Conservation (phyloP, 2,888 invertebrate species). For the Callinectes sapidus region DNA sequence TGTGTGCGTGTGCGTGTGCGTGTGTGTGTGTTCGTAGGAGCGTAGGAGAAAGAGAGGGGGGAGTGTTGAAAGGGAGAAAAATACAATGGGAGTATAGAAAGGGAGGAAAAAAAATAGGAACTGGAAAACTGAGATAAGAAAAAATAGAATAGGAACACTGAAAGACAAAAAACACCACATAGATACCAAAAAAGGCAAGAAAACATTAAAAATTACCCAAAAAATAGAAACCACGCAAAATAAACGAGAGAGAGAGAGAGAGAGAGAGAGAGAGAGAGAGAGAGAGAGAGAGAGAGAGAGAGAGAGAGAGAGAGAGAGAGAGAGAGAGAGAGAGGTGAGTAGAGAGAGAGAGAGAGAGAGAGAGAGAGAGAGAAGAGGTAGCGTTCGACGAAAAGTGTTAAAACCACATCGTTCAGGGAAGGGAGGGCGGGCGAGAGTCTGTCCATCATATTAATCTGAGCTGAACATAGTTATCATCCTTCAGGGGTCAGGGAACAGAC, state of each 20-base stretch:
- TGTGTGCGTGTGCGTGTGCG: too few species aligned
- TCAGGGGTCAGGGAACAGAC: neutral
- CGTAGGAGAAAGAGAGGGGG: neutral
- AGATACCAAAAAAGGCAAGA: too few species aligned
- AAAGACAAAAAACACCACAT: too few species aligned
- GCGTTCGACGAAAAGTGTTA: neutral
- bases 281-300: neutral
- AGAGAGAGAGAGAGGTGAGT: too few species aligned
- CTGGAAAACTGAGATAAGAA: too few species aligned
- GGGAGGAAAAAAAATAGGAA: too few species aligned
- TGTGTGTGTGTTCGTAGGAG: neutral
- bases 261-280: neutral
- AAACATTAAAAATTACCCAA: too few species aligned
- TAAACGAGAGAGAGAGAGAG: too few species aligned
- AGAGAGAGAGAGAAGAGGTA: neutral
- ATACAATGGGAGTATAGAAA: too few species aligned
- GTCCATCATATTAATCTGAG: conserved; percentile 1
- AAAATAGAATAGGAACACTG: too few species aligned
- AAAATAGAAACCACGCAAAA: too few species aligned
- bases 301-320: neutral
- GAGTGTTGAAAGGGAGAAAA: too few species aligned
- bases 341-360: neutral
- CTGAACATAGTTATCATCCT: neutral
- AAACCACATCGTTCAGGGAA: neutral
- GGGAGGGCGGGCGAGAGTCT: neutral